phyloP scores from a whole-genome alignment of 1,140 invertebrate species.

The Macrotrachela quadricornifera region DNA sequence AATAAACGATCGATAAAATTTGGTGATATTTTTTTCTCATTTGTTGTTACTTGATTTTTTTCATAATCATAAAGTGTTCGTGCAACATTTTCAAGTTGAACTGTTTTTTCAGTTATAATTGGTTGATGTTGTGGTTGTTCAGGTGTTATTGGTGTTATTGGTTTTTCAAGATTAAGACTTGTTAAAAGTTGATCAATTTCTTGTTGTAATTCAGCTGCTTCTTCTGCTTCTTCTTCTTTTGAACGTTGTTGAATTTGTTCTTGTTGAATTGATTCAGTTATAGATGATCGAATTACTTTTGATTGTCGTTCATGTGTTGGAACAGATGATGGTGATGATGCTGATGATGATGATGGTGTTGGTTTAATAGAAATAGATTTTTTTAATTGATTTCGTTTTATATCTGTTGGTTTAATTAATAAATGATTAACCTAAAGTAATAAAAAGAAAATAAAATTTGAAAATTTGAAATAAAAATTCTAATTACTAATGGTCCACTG shows the following conservation, averaged over 20 bases:
- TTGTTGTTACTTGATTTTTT: not conserved
- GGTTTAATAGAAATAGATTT: constrained; percentile 1
- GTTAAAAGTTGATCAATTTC: not conserved
- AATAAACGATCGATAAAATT: constrained; percentile 5
- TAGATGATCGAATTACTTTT: too few species aligned
- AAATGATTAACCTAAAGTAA: constrained; percentile 1
- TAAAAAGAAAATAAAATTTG: too few species aligned
- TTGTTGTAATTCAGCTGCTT: not conserved
- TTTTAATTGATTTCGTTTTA: constrained; percentile 1
- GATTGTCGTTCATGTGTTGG: not conserved
- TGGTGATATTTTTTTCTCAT: not conserved
- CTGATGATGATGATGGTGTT: not conserved
- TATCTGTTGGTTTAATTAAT: constrained; percentile 1
- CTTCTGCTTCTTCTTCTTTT: not conserved
- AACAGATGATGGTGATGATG: not conserved
- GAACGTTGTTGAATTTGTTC: not conserved
- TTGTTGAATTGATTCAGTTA: not conserved
- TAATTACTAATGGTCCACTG: too few species aligned
- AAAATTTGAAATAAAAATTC: too few species aligned
- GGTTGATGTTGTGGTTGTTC: not conserved
- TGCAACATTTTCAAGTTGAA: not conserved
- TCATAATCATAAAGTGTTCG: not conserved
- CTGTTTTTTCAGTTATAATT: not conserved
- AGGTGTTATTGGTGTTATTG: too few species aligned
- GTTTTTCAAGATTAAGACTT: too few species aligned